Percentiles rank a stretch among this genome's conserved stretches.
Evolutionary conservation across 2,888 invertebrate species (phyloP).

Genomic region (Zygothrica quintamaculata): DNA sequence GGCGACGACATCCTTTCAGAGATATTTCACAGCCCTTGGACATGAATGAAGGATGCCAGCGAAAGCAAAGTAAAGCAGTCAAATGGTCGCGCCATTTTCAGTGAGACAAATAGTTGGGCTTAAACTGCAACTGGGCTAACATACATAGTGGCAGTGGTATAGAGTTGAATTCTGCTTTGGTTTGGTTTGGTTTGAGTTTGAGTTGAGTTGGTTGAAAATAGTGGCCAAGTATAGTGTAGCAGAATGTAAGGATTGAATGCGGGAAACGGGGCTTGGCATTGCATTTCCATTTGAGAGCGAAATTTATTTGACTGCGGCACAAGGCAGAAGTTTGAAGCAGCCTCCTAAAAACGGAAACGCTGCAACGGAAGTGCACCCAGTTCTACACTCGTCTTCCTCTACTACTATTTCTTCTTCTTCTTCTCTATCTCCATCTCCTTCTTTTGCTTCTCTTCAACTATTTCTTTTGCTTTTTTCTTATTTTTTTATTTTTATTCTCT

Average conservation of each 20-base stretch:
- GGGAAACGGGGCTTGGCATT: constrained; percentile 35
- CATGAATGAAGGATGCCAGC: constrained; percentile 62
- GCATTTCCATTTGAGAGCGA: constrained; percentile 74
- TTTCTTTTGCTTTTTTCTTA: constrained; percentile 12
- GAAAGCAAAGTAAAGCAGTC: constrained; percentile 42
- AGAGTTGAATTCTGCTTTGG: too few species aligned
- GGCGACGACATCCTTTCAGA: constrained; percentile 67
- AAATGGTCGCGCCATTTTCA: constrained; percentile 71
- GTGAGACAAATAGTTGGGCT: constrained; percentile 61
- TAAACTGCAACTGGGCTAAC: constrained; percentile 3
- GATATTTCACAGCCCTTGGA: constrained; percentile 67
- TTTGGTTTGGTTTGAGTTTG: too few species aligned
- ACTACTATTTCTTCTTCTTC: constrained; percentile 12
- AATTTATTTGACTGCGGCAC: constrained; percentile 74
- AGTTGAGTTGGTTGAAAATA: constrained; percentile 1
- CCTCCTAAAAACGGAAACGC: constrained; percentile 59
- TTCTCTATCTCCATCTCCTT: background rate
- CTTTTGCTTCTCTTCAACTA: constrained; percentile 19
- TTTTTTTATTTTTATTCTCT: constrained; percentile 33
- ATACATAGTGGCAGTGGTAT: too few species aligned
- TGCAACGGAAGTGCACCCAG: constrained; percentile 67
- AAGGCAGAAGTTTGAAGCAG: constrained; percentile 68
- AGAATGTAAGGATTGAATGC: background rate
- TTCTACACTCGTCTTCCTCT: constrained; percentile 16
- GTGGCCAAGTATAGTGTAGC: constrained; percentile 15